Conservation (phyloP, 2,888 invertebrate genomes). For the Elegia similella region DNA sequence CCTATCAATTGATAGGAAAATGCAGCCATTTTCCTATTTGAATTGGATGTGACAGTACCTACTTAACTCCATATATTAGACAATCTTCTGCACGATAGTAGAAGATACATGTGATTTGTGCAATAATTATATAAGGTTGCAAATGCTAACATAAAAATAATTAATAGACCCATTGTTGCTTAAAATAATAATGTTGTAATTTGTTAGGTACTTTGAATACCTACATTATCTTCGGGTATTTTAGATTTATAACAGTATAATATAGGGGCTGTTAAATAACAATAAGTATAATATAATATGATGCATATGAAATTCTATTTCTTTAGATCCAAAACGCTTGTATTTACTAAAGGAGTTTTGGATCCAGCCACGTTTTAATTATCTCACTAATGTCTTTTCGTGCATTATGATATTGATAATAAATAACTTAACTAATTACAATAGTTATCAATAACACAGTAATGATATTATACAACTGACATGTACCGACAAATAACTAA, state of each 20-base stretch:
- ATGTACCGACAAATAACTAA: neutral
- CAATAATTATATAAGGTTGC: no score
- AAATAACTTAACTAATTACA: constrained; percentile 11
- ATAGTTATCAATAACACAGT: neutral
- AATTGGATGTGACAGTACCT: no score
- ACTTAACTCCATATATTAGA: no score
- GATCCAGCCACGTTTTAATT: constrained; percentile 33
- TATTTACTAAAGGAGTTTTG: constrained; percentile 11
- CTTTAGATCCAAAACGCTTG: neutral
- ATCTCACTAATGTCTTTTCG: constrained; percentile 78
- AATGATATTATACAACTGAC: neutral
- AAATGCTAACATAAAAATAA: no score
- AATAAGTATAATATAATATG: neutral
- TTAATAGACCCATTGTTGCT: no score
- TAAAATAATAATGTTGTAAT: no score
- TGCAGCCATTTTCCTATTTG: no score
- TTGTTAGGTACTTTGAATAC: no score
- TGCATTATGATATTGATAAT: constrained; percentile 40
- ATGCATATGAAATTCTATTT: neutral
- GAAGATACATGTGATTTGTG: no score
- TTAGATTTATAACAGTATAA: neutral
- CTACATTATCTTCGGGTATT: no score
- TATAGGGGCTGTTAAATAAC: neutral
- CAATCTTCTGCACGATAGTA: no score
- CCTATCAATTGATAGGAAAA: no score